Percentiles rank a stretch among this genome's conserved stretches.
phyloP scores from a whole-genome alignment of 2,888 invertebrate genomes.

The Euzophera pinguis region DNA sequence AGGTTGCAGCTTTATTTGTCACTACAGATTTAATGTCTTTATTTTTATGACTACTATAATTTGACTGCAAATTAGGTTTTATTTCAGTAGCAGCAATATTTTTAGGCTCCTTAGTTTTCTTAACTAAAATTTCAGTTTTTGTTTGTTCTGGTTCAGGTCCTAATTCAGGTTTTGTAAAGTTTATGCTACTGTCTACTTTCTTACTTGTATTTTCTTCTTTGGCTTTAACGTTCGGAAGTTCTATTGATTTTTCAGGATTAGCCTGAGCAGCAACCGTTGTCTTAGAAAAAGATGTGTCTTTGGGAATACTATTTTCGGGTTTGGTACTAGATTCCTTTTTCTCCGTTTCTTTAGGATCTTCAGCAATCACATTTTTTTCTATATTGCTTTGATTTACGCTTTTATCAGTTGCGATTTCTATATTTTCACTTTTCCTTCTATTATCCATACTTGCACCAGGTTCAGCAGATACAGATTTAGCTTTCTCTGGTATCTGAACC shows the following conservation, averaged over 20 bases:
- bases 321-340: not conserved
- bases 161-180: not conserved
- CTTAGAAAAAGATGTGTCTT: not conserved
- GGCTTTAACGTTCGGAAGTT: not conserved
- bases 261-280: not conserved
- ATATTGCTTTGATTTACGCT: not conserved
- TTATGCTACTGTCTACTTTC: not conserved
- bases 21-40: slow-evolving; percentile 5
- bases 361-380: not conserved
- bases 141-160: not conserved
- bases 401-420: not conserved
- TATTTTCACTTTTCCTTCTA: not conserved
- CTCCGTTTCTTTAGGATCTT: not conserved
- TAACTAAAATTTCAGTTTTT: not conserved
- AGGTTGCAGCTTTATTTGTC: slow-evolving; percentile 1
- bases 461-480: not conserved
- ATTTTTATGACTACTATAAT: slow-evolving; percentile 13
- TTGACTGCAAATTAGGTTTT: not conserved
- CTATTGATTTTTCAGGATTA: not conserved
- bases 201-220: not conserved
- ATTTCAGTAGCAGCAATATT: slow-evolving; percentile 1
- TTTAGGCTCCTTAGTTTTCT: not conserved
- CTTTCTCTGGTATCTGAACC: not conserved
- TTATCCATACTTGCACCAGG: not conserved
- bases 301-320: not conserved